Percentiles rank a stretch among this genome's conserved stretches.
These are phyloP conservation scores for Ammospiza nelsoni DNA, from an alignment of 2,113 vertebrate genomes.

Conservation along the genomic window DNA sequence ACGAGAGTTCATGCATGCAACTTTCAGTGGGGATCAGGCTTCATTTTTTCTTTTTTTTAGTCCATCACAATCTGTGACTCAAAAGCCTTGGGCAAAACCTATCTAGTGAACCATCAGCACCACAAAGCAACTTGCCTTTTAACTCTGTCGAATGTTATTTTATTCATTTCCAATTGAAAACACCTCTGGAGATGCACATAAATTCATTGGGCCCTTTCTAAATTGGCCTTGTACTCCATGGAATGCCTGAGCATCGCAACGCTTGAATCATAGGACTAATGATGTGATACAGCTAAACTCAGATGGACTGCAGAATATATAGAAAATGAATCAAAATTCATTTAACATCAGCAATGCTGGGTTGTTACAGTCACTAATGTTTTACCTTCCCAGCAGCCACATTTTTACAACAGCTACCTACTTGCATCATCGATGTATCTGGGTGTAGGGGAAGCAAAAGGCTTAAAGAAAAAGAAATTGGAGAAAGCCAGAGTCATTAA, in stretches of 20 bases:
- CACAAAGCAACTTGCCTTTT: conserved; percentile 32
- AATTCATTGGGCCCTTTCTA: neutral
- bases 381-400: conserved; percentile 32
- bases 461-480: neutral
- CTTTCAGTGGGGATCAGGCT: neutral
- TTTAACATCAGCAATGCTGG: conserved; percentile 8
- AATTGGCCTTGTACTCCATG: neutral
- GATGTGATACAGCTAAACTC: neutral
- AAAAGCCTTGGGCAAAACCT: conserved; percentile 26
- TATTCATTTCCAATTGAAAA: conserved; percentile 44
- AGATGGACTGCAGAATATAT: neutral
- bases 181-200: neutral
- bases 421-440: neutral
- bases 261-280: neutral
- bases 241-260: neutral
- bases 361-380: neutral
- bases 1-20: conserved; percentile 9
- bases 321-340: neutral
- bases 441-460: neutral
- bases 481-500: neutral
- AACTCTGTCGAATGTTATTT: conserved; percentile 41
- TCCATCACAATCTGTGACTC: conserved; percentile 12
- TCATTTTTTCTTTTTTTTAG: neutral
- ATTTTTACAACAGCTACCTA: conserved; percentile 44
- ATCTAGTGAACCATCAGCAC: conserved; percentile 12